These are phyloP conservation scores for Hafferia zeledoni DNA, from an alignment of 2,797 vertebrate genomes.

Conservation along the genomic window DNA sequence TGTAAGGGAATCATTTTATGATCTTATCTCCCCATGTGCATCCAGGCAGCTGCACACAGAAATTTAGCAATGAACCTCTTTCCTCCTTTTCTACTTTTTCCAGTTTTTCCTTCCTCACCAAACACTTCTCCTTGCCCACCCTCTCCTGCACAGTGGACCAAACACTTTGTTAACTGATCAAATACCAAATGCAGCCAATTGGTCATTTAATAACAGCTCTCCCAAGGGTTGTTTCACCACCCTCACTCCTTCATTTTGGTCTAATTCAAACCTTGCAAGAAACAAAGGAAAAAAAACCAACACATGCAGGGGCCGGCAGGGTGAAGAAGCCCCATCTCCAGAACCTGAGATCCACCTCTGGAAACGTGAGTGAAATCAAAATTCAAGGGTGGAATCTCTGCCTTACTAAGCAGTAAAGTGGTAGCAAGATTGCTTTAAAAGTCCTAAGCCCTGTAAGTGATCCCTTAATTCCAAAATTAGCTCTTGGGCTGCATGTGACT, in stretches of 20 bases:
- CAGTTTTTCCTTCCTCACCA: slow-evolving; percentile 87
- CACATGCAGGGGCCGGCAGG: rapidly evolving
- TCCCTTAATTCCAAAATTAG: background rate
- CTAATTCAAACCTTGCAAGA: background rate
- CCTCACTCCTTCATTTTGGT: background rate
- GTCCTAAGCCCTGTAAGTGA: background rate
- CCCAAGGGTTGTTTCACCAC: background rate
- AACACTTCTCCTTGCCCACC: slow-evolving; percentile 88
- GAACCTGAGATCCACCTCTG: background rate
- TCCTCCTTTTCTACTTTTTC: slow-evolving; percentile 88
- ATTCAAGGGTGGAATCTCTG: background rate
- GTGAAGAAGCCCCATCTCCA: background rate
- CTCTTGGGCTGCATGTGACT: background rate
- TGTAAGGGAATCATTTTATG: background rate
- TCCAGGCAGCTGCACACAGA: background rate
- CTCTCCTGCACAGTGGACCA: slow-evolving; percentile 69
- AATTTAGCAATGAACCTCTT: background rate
- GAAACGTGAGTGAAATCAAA: background rate
- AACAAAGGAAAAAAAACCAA: background rate
- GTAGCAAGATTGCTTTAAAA: background rate
- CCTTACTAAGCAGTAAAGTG: background rate
- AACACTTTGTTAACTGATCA: background rate
- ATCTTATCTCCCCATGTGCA: background rate
- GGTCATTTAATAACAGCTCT: background rate
- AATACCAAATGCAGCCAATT: background rate